A percentile compares a stretch with the other conserved stretches of the same genome.
Evolutionary conservation across 2,888 invertebrate genomes (phyloP).

Genomic region (Tachystola acroxantha): DNA sequence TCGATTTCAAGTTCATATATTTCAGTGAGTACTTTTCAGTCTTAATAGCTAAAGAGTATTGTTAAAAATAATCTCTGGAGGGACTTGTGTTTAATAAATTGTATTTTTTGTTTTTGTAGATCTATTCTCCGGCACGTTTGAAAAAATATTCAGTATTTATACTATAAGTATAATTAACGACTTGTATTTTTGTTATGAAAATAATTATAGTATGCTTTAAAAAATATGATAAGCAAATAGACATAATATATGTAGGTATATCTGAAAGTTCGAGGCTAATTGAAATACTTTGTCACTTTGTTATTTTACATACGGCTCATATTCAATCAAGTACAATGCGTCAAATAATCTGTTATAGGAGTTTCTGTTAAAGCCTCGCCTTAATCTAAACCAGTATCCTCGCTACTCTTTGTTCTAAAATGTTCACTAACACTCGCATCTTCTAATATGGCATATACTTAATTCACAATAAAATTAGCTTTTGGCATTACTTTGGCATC

Average conservation of each 20-base stretch:
- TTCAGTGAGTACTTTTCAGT: slow-evolving; percentile 63
- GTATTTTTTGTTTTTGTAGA: slow-evolving; percentile 48
- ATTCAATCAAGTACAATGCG: slow-evolving; percentile 12
- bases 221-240: slow-evolving; percentile 12
- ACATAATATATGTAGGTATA: slow-evolving; percentile 4
- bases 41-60: slow-evolving; percentile 69
- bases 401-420: slow-evolving; percentile 30
- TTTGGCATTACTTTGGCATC: slow-evolving; percentile 56
- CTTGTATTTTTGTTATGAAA: slow-evolving; percentile 44
- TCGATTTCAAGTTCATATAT: slow-evolving; percentile 30
- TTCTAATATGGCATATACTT: slow-evolving; percentile 34
- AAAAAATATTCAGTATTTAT: slow-evolving; percentile 58
- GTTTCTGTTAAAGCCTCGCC: slow-evolving; percentile 37
- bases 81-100: slow-evolving; percentile 64
- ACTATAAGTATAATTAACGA: slow-evolving; percentile 29
- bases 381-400: slow-evolving; percentile 45
- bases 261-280: slow-evolving; percentile 13
- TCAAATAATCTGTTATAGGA: slow-evolving; percentile 20
- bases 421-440: slow-evolving; percentile 25
- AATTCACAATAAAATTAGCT: slow-evolving; percentile 32
- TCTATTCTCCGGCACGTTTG: slow-evolving; percentile 49
- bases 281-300: slow-evolving; percentile 11
- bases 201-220: slow-evolving; percentile 40
- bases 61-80: slow-evolving; percentile 67
- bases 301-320: slow-evolving; percentile 2